These are phyloP conservation scores for Heteractis magnifica DNA, from an alignment of 92 coral and sea anemone species.

Conservation along the genomic window DNA sequence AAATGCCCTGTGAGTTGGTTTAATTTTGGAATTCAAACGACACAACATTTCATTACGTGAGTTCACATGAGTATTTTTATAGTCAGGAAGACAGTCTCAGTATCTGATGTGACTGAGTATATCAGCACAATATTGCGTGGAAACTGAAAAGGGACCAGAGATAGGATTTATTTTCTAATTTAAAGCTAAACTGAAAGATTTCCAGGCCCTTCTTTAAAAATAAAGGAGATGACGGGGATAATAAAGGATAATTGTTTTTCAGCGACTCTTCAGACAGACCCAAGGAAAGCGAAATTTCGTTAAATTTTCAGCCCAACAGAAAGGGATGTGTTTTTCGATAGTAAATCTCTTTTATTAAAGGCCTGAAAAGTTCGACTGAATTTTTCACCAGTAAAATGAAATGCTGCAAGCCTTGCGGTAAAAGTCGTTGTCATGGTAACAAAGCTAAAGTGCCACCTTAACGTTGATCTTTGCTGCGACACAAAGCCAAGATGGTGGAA, in stretches of 20 bases:
- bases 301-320: too few relatives aligned
- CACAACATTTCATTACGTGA: too few relatives aligned
- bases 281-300: too few relatives aligned
- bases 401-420: neutral
- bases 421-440: neutral
- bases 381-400: neutral
- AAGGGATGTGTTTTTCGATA: too few relatives aligned
- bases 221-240: too few relatives aligned
- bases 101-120: too few relatives aligned
- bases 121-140: neutral
- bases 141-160: too few relatives aligned
- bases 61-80: too few relatives aligned
- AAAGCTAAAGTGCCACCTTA: conserved; percentile 2
- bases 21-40: too few relatives aligned
- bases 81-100: neutral
- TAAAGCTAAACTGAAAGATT: neutral
- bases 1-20: too few relatives aligned
- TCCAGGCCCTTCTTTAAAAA: neutral
- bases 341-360: neutral
- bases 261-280: too few relatives aligned
- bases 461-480: neutral
- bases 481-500: conserved; percentile 42
- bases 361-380: neutral
- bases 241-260: too few relatives aligned
- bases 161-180: neutral